Evolutionary conservation across 2,888 invertebrate genomes (phyloP).

Genomic region (Nowickia ferox): DNA sequence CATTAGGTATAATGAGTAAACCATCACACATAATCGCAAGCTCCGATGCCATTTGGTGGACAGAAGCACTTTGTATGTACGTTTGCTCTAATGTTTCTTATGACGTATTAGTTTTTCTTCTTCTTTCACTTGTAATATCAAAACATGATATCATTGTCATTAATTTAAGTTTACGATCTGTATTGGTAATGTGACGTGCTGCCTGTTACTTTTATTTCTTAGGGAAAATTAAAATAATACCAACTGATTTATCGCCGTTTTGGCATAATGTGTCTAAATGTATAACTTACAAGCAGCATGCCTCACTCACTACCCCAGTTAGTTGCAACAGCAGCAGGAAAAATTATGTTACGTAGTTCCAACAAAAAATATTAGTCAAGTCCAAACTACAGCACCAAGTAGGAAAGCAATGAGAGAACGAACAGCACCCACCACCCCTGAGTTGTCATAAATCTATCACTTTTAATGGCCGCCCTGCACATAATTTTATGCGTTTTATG

Average conservation of each 20-base stretch:
- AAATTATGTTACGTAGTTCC: slow-evolving; percentile 31
- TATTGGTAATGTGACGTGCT: slow-evolving; percentile 63
- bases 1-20: slow-evolving; percentile 1
- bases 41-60: slow-evolving; percentile 1
- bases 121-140: slow-evolving; percentile 37
- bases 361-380: slow-evolving; percentile 65
- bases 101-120: slow-evolving; percentile 4
- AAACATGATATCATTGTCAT: slow-evolving; percentile 67
- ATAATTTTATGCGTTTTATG: slow-evolving; percentile 82
- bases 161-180: slow-evolving; percentile 64
- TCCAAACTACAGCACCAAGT: slow-evolving; percentile 63
- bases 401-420: slow-evolving; percentile 24
- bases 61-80: neutral
- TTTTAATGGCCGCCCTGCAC: slow-evolving; percentile 82
- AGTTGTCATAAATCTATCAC: slow-evolving; percentile 82
- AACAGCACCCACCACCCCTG: slow-evolving; percentile 67
- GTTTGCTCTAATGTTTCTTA: neutral
- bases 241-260: slow-evolving; percentile 70
- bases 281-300: slow-evolving; percentile 52
- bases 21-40: slow-evolving; percentile 33
- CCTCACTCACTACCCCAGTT: slow-evolving; percentile 43
- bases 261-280: slow-evolving; percentile 67
- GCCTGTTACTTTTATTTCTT: slow-evolving; percentile 45
- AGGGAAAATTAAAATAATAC: slow-evolving; percentile 71
- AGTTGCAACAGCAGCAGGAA: neutral